phyloP scores from a whole-genome alignment of 2,888 invertebrate species.

The Lasioglossum oenotherae region DNA sequence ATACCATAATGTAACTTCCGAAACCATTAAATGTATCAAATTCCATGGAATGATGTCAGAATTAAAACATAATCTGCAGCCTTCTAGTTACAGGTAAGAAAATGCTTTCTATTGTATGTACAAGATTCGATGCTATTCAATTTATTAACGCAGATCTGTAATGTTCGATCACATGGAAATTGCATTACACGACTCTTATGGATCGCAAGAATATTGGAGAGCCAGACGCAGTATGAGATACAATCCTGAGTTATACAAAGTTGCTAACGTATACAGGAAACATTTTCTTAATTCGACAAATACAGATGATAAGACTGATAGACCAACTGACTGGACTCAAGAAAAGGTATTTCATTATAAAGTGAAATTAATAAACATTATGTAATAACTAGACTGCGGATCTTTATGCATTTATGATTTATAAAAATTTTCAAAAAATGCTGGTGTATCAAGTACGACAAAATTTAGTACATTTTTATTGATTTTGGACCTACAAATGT shows the following conservation, averaged over 20 bases:
- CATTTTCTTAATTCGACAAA: slow-evolving; percentile 88
- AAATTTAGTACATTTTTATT: too few relatives aligned
- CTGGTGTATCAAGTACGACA: too few relatives aligned
- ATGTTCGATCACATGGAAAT: slow-evolving; percentile 94
- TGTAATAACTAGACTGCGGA: not conserved
- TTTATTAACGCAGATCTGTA: slow-evolving; percentile 84
- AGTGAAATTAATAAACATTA: slow-evolving; percentile 5
- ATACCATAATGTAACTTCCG: slow-evolving; percentile 88
- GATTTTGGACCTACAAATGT: too few relatives aligned
- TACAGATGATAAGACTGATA: slow-evolving; percentile 86
- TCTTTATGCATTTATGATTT: too few relatives aligned
- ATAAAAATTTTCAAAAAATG: too few relatives aligned
- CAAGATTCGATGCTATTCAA: slow-evolving; percentile 68
- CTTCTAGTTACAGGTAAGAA: slow-evolving; percentile 84
- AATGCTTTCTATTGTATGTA: slow-evolving; percentile 57
- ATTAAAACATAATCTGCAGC: slow-evolving; percentile 87
- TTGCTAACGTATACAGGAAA: slow-evolving; percentile 89
- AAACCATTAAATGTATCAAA: slow-evolving; percentile 90
- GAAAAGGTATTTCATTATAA: slow-evolving; percentile 84
- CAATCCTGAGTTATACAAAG: slow-evolving; percentile 87
- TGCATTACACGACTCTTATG: slow-evolving; percentile 94
- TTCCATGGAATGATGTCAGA: slow-evolving; percentile 92
- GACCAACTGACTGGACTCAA: slow-evolving; percentile 87
- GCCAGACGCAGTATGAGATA: slow-evolving; percentile 97
- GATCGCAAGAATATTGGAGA: slow-evolving; percentile 93